Percentiles rank a stretch among this genome's conserved stretches.
These are phyloP conservation scores for Siniperca obscura DNA, from an alignment of 2,797 vertebrate genomes.

Conservation along the genomic window DNA sequence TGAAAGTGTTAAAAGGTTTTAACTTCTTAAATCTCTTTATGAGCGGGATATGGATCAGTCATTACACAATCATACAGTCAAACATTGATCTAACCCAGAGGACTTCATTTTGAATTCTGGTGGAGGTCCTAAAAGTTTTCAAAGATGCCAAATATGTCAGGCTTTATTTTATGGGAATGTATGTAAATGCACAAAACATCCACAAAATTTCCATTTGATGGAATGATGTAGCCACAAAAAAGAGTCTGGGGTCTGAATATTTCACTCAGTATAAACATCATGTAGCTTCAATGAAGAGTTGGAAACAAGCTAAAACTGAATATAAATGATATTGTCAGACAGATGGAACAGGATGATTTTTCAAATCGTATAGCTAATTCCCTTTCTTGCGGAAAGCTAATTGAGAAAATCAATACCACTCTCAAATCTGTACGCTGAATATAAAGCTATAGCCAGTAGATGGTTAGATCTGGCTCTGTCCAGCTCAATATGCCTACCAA, in stretches of 20 bases:
- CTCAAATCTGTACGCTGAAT: neutral
- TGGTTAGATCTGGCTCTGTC: neutral
- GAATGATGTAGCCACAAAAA: neutral
- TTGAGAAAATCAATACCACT: neutral
- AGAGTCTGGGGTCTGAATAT: neutral
- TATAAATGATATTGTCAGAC: neutral
- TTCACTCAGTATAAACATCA: neutral
- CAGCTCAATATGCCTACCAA: neutral
- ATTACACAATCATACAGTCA: neutral
- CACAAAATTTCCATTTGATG: neutral
- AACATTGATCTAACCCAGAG: neutral
- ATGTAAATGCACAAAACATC: neutral
- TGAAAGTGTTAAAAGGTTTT: neutral
- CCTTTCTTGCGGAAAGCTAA: neutral
- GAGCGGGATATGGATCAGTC: neutral
- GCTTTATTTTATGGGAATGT: neutral
- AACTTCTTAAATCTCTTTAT: neutral
- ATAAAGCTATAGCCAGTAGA: neutral
- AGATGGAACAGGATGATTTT: neutral
- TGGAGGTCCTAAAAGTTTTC: neutral
- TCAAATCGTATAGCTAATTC: neutral
- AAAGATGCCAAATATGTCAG: neutral
- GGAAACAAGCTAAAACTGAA: neutral
- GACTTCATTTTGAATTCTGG: neutral
- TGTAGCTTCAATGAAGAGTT: neutral